Evolutionary conservation across 2,113 vertebrate species (phyloP), one percentile per base, ranked within the genome.

Genomic region (Salvelinus namaycush): DNA sequence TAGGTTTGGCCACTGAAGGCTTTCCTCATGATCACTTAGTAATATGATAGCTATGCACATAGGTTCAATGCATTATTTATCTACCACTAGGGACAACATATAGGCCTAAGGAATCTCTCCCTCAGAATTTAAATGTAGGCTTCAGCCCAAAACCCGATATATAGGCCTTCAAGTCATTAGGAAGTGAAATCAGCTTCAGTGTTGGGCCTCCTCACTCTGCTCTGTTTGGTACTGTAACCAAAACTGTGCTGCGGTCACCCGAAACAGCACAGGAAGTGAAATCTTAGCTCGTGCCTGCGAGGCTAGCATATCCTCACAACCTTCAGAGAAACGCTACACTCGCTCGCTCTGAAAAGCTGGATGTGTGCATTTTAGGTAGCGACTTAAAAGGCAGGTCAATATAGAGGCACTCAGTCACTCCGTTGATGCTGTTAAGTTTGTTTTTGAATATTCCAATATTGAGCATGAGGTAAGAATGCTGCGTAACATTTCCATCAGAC

Each of bases 261-360:
- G 83, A 90, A 85, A 85, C 82, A 83, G 74, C 76, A 72, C 57
- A 54, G 77, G 73, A 86, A 87, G 82, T 84, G 89, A 90, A 90
- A 92, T 90, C 64, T 67, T 78, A 89, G 80, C 77, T 81, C 51
- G 48, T 68, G 78, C 70, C 77, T 80, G 78, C 51, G 48, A 11
- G 65, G 74, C 39, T 44, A 44, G 39, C 39, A 44, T 71, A 66
- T 26, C 13, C 77, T 82, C 81, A 85, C 65, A 82, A 74, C 78
- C 51, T 74, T 27, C 71, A 76, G 39, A 27, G 68, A 74, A 74
- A 76, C 3, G 6, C 57, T 64, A 76, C 74, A 4, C 73, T 54
- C 70, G 62, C 70, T 16, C 16, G 49, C 5, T 54, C 14, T 20
- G 22, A 77, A 79, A 75, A 70, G 27, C 67, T 69, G 72, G 20